A percentile compares a stretch with the other conserved stretches of the same genome.
phyloP scores from a whole-genome alignment of 2,113 vertebrate genomes.

The Protobothrops flavoviridis region DNA sequence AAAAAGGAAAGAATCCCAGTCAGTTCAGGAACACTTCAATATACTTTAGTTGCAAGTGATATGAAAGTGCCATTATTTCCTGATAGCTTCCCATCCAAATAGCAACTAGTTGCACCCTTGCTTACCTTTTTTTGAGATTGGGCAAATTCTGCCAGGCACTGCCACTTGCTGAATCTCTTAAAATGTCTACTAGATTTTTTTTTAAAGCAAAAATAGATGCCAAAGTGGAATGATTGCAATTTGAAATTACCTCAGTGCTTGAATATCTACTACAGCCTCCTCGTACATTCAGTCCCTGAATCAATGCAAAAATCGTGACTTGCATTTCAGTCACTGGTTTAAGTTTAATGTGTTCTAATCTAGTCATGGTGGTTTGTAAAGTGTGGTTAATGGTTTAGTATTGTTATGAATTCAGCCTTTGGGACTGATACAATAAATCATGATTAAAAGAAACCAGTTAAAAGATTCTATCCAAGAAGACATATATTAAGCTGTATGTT shows the following conservation, averaged over 20 bases:
- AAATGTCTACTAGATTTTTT: neutral
- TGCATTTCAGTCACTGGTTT: neutral
- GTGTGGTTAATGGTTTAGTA: neutral
- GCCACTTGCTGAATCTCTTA: neutral
- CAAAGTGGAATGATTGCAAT: neutral
- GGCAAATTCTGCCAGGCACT: neutral
- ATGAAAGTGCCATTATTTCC: neutral
- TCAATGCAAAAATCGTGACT: neutral
- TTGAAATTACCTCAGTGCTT: neutral
- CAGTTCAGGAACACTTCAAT: neutral
- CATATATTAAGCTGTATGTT: neutral
- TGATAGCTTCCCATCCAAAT: neutral
- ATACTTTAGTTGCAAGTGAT: neutral
- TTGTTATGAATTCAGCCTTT: neutral
- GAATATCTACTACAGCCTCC: neutral
- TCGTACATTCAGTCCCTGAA: neutral
- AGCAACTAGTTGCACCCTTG: neutral
- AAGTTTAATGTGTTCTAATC: neutral
- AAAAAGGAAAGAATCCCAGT: neutral
- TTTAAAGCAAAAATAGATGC: neutral
- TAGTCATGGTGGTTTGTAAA: neutral
- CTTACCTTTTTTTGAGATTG: neutral
- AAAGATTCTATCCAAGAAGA: neutral
- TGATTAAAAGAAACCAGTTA: neutral
- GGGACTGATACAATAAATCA: neutral